A percentile compares a stretch with the other conserved stretches of the same genome.
Evolutionary conservation across 2,113 vertebrate species (phyloP).

Genomic region (Ptilorrhoa leucosticta): DNA sequence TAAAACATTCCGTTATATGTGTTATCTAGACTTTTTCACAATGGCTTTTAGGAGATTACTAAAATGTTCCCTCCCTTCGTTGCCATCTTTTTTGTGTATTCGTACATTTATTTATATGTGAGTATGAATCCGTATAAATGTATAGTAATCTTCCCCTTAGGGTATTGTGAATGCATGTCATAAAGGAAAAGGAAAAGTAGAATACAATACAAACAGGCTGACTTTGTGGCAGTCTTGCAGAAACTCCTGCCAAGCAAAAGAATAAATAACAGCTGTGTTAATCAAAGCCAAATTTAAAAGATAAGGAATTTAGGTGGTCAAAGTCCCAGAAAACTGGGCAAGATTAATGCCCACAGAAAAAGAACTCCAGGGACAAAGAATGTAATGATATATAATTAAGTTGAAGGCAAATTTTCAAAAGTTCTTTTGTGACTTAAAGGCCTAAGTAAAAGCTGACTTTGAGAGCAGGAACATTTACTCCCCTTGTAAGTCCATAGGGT

Average conservation of each 20-base stretch:
- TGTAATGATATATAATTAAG: not conserved
- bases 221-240: not conserved
- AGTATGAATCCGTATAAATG: not conserved
- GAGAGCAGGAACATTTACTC: not conserved
- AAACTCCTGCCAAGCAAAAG: conserved; percentile 8
- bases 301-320: conserved; percentile 25
- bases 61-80: not conserved
- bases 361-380: not conserved
- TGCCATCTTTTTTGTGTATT: not conserved
- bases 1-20: not conserved
- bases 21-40: conserved; percentile 5
- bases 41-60: not conserved
- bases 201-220: not conserved
- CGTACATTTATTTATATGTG: not conserved
- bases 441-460: not conserved
- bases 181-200: not conserved
- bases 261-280: conserved; percentile 18
- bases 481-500: not conserved
- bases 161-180: not conserved
- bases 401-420: not conserved
- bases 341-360: not conserved
- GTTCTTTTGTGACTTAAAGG: not conserved
- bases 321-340: conserved; percentile 9
- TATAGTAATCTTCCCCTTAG: not conserved
- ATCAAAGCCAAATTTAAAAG: conserved; percentile 42